Evolutionary conservation across 2,888 invertebrate genomes (phyloP), one percentile per base, ranked within the genome.

Genomic region (Agonum fuliginosum): DNA sequence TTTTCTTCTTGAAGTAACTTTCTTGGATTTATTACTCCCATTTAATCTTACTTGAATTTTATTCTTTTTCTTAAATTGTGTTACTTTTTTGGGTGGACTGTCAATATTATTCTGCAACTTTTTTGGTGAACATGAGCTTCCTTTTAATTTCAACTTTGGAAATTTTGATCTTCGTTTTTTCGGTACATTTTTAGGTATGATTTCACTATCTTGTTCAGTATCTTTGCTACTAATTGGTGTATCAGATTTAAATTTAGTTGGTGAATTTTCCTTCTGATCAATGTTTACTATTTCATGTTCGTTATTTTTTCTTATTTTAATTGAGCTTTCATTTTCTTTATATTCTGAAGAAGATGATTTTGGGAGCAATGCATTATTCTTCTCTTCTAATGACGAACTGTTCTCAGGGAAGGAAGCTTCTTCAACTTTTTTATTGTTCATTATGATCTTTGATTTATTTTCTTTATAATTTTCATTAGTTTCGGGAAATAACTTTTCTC

Each of bases 81-180:
- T 8, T 30, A 30, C 30, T 30, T 30, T 30, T 10, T 27, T 62
- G 22, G 54, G 54, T 5, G 27, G 6, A 17, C 12, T 30, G 27
- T 30, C 30, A 14, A 30, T 14, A 17, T 62, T 30, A 17, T 62
- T 62, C 6, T 17, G 27, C 8, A 17, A 17, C n/a, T 62, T 62
- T n/a, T 14, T 30, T 30, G 24, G n/a, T 10, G 24, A 54, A 24
- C 10, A 54, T 22, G 10, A 54, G 19, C 12, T 54, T 24, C 30
- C 4, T 62, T 62, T 62, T 30, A 54, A 10, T 8, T 54, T 54
- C 14, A 62, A 19, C 30, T 62, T 62, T 1, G 58, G 58, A 62
- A 62, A 62, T 62, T 62, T 62, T 4, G 30, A 30, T 62, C 30
- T 62, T 62, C 30, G 14, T 30, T 14, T 17, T 27, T 30, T 62